Evolutionary conservation across 2,113 vertebrate genomes (phyloP).

Genomic region (Phasianus colchicus): DNA sequence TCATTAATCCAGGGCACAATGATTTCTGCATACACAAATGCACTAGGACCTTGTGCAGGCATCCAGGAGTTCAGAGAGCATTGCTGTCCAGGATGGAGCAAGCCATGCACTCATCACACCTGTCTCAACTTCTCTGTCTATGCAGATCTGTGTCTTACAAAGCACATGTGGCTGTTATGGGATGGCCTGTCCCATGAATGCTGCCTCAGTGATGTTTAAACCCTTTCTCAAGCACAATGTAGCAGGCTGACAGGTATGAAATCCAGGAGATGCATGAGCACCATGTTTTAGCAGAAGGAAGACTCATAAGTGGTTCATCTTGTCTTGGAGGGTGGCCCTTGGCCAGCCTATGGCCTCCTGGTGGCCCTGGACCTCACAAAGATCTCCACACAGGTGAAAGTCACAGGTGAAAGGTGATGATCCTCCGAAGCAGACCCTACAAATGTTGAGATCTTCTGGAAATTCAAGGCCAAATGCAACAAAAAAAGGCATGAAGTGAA

Average conservation of each 20-base stretch:
- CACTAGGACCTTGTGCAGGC: not conserved
- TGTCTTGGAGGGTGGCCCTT: too few species aligned
- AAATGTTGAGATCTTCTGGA: not conserved
- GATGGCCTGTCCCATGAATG: fast-evolving
- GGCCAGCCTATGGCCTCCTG: not conserved
- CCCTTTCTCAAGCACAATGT: not conserved
- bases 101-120: not conserved
- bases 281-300: not conserved
- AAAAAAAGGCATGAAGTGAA: not conserved
- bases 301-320: not conserved
- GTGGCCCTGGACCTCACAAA: not conserved
- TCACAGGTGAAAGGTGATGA: not conserved
- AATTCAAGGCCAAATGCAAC: not conserved
- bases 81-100: not conserved
- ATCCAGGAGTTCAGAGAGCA: not conserved
- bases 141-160: not conserved
- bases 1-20: not conserved
- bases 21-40: not conserved
- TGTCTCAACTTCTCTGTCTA: not conserved
- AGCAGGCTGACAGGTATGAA: not conserved
- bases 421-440: not conserved
- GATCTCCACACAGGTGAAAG: not conserved
- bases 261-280: not conserved
- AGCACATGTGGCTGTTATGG: not conserved
- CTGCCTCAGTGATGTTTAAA: not conserved